Conservation (phyloP, 2,113 vertebrate species). For the Lethenteron camtschaticum region DNA sequence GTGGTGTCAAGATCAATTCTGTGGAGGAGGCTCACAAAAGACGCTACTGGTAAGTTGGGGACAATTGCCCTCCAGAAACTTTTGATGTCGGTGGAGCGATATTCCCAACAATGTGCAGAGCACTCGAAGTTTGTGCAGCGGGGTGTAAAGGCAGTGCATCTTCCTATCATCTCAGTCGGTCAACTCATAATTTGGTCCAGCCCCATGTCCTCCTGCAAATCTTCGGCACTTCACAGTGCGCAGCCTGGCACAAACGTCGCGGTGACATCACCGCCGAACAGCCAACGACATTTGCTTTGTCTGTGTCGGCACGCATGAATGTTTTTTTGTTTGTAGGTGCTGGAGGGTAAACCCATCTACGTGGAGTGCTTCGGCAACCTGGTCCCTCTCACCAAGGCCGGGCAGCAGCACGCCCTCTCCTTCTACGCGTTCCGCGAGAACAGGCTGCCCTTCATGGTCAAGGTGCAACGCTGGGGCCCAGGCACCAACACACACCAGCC, state of each 20-base stretch:
- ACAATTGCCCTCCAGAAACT: no score
- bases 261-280: not conserved
- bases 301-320: constrained; percentile 9
- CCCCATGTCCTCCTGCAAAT: not conserved
- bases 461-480: no score
- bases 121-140: no score
- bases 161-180: not conserved
- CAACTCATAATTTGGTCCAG: not conserved
- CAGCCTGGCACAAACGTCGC: not conserved
- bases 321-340: constrained; percentile 31
- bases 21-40: no score
- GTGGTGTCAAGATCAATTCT: no score
- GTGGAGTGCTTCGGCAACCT: constrained; percentile 81
- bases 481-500: not conserved
- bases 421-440: constrained; percentile 93
- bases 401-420: constrained; percentile 72
- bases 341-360: constrained; percentile 77
- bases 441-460: constrained; percentile 63
- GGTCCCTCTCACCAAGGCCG: constrained; percentile 57
- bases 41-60: no score
- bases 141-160: not conserved
- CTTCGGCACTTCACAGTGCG: no score
- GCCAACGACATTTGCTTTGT: not conserved
- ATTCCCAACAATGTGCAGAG: no score
- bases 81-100: no score